Conservation (phyloP, 2,797 vertebrate genomes). For the Eidolon dupreanum region DNA sequence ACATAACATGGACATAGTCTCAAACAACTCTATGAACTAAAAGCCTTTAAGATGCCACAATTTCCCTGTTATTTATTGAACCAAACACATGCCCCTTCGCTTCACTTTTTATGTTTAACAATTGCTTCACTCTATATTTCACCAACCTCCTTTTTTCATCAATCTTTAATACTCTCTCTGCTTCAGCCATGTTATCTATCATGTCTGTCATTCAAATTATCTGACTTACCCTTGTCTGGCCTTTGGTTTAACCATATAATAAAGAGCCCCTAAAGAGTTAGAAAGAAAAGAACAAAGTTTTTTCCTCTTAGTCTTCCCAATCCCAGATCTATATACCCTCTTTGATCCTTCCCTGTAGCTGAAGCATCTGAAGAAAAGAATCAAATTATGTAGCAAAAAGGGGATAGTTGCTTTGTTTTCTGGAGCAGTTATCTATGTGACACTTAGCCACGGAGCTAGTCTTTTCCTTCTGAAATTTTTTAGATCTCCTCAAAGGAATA, state of each 20-base stretch:
- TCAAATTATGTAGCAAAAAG: constrained; percentile 1
- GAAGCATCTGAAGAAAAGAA: constrained; percentile 28
- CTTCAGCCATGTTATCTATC: not conserved
- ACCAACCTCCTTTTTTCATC: not conserved
- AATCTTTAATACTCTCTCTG: not conserved
- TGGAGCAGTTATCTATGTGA: not conserved
- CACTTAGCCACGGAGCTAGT: not conserved
- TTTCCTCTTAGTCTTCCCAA: not conserved
- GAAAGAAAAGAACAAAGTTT: constrained; percentile 23
- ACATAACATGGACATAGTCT: not conserved
- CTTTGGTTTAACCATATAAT: constrained; percentile 47
- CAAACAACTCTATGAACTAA: constrained; percentile 8
- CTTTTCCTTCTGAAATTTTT: constrained; percentile 39
- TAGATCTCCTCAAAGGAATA: constrained; percentile 46
- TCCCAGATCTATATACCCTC: not conserved
- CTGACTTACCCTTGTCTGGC: not conserved
- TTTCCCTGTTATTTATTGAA: constrained; percentile 6
- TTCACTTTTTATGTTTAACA: constrained; percentile 18
- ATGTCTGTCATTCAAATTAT: constrained; percentile 22
- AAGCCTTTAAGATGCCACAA: not conserved
- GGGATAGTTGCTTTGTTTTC: constrained; percentile 8
- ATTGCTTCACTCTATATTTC: not conserved
- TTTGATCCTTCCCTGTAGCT: not conserved
- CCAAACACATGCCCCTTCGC: not conserved
- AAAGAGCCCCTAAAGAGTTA: not conserved